Base-by-base conservation (phyloP, 2,888 invertebrate species). In the Eilema depressum region DNA sequence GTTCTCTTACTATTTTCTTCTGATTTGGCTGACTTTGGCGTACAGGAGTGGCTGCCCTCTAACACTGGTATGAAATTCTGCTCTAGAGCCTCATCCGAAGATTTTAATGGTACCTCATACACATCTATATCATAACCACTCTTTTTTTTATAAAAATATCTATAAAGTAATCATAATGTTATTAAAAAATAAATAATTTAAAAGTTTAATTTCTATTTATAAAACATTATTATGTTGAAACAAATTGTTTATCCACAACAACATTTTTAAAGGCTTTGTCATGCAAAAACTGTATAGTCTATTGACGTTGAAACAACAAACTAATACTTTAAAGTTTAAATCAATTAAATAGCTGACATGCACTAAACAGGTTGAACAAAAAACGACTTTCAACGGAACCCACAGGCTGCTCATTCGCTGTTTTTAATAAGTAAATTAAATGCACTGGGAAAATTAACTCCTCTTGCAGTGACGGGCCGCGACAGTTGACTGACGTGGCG, bases 371-470 rank as follows among this genome's bases (percentile, higher is more conserved):
- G 37, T 64, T 68, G 65, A 69, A 80, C 37, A 66, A 66, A 68
- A 41, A 65, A 63, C 56, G 37, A 53, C 63, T 70, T 61, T 28
- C 62, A 65, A 79, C 80, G 73, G 82, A 85, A 85, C 85, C 81
- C 79, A 76, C 71, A 68, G 63, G 66, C 71, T 68, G 70, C 75
- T 76, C 74, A 83, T 74, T 74, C 63, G 65, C 79, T 84, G 77
- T 83, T 86, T 88, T 88, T 86, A 88, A 87, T 86, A 86, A 86
- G 87, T 89, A 88, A 91, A 90, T 91, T 90, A 91, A 91, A 89
- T 89, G 90, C 87, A 86, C 83, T 78, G 79, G 88, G 88, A 88
- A 92, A 93, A 94, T 94, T 93, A 93, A 92, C 93, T 93, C 88
- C 86, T 93, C 92, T 88, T 80, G 79, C 84, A 83, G 84, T 89